Base-by-base conservation (phyloP, 1,140 invertebrate species). In the Conopomorpha cramerella region DNA sequence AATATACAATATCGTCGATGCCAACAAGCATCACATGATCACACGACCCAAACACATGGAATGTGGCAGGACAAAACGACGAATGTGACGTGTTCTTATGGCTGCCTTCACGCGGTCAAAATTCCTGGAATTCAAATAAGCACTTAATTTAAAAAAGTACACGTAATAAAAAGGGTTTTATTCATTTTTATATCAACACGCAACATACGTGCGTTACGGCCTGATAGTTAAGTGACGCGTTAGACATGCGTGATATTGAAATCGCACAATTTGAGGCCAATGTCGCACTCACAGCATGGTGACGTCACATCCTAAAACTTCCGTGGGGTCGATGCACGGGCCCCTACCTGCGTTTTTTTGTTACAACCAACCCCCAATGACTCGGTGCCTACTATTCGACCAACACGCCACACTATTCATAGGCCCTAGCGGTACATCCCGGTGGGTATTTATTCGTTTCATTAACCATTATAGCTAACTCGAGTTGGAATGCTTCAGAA, bases 341-440 rank as follows among this genome's bases (percentile, higher is more conserved):
- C 50, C 55, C 50, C 57, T 74, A 74, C 70, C 66, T 74, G 70
- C 50, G 60, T 67, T 74, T 74, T n/a, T 73, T 74, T 72, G 57
- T 60, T 53, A 51, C 65, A 70, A 61, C 68, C 64, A 54, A 4
- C 19, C 10, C 19, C 4, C 19, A 10, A n/a, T n/a, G n/a, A n/a
- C 47, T 43, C 42, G 39, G 58, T 56, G 64, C 51, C 53, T 47
- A 52, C 61, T 10, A 23, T 10, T 23, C 19, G 19, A 6, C 19
- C 19, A 4, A 23, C 19, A 23, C 10, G 4, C 19, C 10, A 23
- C 10, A 23, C 10, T 23, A 23, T 23, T 6, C 4, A 10, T 23
- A 23, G 19, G 19, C 4, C 19, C 19, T n/a, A n/a, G n/a, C n/a
- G n/a, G n/a, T n/a, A n/a, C n/a, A n/a, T n/a, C n/a, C n/a, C n/a